Evolutionary conservation across 1,140 invertebrate species (phyloP).

Genomic region (Arctopsyche grandis): DNA sequence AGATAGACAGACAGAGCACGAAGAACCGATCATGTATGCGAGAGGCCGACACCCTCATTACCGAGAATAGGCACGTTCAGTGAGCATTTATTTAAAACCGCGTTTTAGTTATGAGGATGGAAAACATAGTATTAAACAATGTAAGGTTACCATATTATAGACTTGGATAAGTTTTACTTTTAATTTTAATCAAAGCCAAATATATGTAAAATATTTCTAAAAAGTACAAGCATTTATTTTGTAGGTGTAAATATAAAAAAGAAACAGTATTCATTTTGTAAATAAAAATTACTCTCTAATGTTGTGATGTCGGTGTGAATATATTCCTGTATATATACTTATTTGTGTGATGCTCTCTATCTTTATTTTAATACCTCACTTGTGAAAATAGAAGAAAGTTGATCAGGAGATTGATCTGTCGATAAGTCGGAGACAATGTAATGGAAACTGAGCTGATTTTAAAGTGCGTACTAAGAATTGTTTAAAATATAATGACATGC

Average conservation of each 20-base stretch:
- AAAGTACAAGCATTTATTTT: slow-evolving; percentile 54
- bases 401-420: no score
- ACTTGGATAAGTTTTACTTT: slow-evolving; percentile 49
- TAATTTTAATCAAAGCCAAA: slow-evolving; percentile 51
- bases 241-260: slow-evolving; percentile 51
- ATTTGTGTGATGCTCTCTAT: slow-evolving; percentile 25
- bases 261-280: slow-evolving; percentile 38
- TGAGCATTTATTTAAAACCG: neutral
- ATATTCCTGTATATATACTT: neutral
- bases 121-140: slow-evolving; percentile 26
- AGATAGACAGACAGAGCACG: slow-evolving; percentile 40
- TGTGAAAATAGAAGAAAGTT: neutral
- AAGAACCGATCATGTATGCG: slow-evolving; percentile 45
- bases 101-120: neutral
- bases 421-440: no score
- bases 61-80: slow-evolving; percentile 37
- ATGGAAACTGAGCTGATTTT: no score
- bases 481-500: no score
- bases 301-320: slow-evolving; percentile 4
- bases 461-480: no score
- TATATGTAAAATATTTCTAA: slow-evolving; percentile 51
- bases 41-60: slow-evolving; percentile 49
- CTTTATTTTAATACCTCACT: slow-evolving; percentile 28
- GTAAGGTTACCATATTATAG: slow-evolving; percentile 51
- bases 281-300: slow-evolving; percentile 27